Conservation (phyloP, 2,113 vertebrate genomes). For the Cephalopterus ornatus region DNA sequence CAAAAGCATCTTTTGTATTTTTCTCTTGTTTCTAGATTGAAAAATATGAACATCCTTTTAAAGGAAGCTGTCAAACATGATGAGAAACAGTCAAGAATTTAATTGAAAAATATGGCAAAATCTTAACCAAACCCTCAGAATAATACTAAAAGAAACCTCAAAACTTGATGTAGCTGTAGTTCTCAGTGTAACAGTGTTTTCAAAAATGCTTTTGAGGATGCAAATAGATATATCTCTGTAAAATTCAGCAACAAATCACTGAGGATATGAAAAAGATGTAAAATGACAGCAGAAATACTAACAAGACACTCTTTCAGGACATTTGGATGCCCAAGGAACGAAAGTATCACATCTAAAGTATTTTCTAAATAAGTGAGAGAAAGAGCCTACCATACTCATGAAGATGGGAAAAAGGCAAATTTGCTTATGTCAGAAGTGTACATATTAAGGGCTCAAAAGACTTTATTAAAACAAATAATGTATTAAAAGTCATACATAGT, state of each 20-base stretch:
- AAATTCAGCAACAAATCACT: background rate
- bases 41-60: background rate
- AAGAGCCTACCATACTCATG: background rate
- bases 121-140: background rate
- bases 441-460: background rate
- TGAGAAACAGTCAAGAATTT: background rate
- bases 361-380: background rate
- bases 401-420: background rate
- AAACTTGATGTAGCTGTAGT: background rate
- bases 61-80: background rate
- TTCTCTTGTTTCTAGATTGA: background rate
- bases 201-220: background rate
- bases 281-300: background rate
- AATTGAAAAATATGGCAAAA: background rate
- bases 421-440: background rate
- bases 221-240: background rate
- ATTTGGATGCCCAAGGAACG: background rate
- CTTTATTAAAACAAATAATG: background rate
- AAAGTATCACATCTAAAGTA: background rate
- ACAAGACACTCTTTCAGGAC: background rate
- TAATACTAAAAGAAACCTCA: background rate
- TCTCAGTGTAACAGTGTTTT: background rate
- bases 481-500: background rate
- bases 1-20: background rate
- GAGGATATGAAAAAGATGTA: background rate